These are phyloP conservation scores for Eueides isabella DNA, from an alignment of 1,140 invertebrate genomes.

Conservation along the genomic window DNA sequence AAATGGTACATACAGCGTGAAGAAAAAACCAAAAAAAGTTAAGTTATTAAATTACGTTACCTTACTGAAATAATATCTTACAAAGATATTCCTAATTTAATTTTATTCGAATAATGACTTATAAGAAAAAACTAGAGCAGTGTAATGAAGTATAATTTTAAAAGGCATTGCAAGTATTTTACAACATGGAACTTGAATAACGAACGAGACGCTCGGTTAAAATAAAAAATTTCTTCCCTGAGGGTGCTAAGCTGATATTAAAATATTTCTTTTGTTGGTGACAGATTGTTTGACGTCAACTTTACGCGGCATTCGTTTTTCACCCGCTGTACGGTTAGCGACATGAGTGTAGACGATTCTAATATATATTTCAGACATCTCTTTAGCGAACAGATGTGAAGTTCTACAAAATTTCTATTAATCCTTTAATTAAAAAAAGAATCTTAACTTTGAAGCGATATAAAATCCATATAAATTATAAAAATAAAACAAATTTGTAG, in stretches of 20 bases:
- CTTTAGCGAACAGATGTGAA: no score
- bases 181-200: conserved; percentile 32
- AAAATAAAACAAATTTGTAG: no score
- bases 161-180: conserved; percentile 24
- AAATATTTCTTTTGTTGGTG: conserved; percentile 40
- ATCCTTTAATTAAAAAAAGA: no score
- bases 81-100: not conserved
- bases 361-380: not conserved
- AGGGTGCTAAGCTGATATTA: conserved; percentile 32
- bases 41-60: no score
- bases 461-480: no score
- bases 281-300: conserved; percentile 37
- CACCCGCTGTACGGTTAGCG: conserved; percentile 16
- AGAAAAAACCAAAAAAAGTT: no score
- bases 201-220: conserved; percentile 21
- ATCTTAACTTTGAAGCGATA: no score
- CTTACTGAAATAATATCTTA: conserved; percentile 5
- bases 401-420: no score
- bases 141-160: conserved; percentile 22
- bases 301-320: conserved; percentile 34
- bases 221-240: conserved; percentile 22
- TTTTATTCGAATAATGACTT: not conserved
- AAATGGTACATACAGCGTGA: no score
- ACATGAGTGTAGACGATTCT: conserved; percentile 17
- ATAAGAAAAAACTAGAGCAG: conserved; percentile 16